Conservation (phyloP, 2,888 invertebrate species). For the Tipula unca region DNA sequence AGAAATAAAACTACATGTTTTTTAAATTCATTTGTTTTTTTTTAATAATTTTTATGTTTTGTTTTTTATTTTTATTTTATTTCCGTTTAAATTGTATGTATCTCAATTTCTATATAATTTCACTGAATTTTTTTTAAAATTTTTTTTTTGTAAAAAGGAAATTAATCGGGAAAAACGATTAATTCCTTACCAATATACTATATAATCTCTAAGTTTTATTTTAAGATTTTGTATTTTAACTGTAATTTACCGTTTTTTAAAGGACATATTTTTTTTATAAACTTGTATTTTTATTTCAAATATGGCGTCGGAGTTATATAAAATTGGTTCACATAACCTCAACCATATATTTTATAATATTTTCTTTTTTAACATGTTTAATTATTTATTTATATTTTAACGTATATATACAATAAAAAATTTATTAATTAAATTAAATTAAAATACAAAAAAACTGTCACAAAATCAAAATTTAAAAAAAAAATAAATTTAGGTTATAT, state of each 20-base stretch:
- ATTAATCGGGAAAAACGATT: not conserved
- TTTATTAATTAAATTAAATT: not conserved
- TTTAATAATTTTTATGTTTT: not conserved
- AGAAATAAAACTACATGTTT: not conserved
- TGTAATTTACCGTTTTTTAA: constrained; percentile 1
- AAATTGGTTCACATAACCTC: not conserved
- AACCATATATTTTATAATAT: not conserved
- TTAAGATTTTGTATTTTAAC: not conserved
- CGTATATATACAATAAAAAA: constrained; percentile 8
- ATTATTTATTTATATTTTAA: not conserved
- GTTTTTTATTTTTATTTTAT: not conserved
- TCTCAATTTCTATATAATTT: constrained; percentile 2
- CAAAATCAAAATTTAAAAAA: not conserved
- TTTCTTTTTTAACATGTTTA: not conserved
- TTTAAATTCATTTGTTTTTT: not conserved
- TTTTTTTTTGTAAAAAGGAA: not conserved
- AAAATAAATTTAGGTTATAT: not conserved
- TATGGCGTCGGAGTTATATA: not conserved
- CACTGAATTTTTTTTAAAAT: not conserved
- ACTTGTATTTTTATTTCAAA: not conserved
- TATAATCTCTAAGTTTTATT: constrained; percentile 8
- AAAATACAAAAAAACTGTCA: not conserved
- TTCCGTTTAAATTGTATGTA: constrained; percentile 9
- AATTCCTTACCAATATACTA: not conserved
- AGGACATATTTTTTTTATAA: not conserved